Conservation (phyloP, 2,888 invertebrate species). For the Synergus laeviventris region DNA sequence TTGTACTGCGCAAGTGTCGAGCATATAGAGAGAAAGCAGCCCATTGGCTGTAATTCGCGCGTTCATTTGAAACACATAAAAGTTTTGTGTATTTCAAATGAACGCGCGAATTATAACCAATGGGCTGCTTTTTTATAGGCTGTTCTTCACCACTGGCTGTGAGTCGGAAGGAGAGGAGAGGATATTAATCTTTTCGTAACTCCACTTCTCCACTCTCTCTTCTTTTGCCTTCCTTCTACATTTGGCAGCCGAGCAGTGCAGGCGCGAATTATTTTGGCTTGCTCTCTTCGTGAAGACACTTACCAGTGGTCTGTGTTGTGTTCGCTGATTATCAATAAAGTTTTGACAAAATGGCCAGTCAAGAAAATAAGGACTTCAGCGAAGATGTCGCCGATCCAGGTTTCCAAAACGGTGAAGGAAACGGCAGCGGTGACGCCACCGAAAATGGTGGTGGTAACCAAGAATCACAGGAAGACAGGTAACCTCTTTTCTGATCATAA, state of each 20-base stretch:
- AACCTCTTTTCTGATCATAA: conserved; percentile 57
- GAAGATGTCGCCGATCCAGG: conserved; percentile 79
- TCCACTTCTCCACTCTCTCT: not conserved
- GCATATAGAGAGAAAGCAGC: too few relatives aligned
- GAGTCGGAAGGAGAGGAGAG: too few relatives aligned
- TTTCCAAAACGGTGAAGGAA: conserved; percentile 78
- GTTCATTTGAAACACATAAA: too few relatives aligned
- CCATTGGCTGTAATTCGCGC: too few relatives aligned
- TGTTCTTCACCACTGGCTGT: too few relatives aligned
- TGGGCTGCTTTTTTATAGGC: too few relatives aligned
- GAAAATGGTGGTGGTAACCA: conserved; percentile 81
- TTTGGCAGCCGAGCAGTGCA: conserved; percentile 69
- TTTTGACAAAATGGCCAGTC: conserved; percentile 68
- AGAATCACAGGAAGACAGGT: conserved; percentile 75
- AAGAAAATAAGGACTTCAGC: conserved; percentile 75
- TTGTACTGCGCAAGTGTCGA: too few relatives aligned
- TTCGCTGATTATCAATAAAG: conserved; percentile 47
- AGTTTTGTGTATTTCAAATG: too few relatives aligned
- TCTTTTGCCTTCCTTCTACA: conserved; percentile 69
- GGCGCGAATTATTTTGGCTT: conserved; percentile 56
- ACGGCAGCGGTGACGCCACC: conserved; percentile 81
- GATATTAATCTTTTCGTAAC: not conserved
- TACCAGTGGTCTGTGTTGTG: conserved; percentile 6
- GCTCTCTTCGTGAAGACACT: not conserved
- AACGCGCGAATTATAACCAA: too few relatives aligned